Evolutionary conservation across 1,140 invertebrate species (phyloP), one percentile per base, ranked within the genome.

Genomic region (Chrysoperla carnea): DNA sequence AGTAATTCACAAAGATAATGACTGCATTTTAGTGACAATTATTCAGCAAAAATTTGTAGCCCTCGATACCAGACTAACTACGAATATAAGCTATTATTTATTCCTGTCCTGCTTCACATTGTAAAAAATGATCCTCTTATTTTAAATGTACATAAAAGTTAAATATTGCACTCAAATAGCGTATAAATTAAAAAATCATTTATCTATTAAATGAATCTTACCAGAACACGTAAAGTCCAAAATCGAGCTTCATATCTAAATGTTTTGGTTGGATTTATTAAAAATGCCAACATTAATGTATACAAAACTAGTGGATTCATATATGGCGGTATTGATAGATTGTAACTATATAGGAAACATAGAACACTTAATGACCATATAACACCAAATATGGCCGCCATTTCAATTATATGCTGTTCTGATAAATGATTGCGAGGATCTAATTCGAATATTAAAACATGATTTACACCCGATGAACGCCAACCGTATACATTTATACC

Each of bases 401-500:
- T 61, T 66, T 99, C 94, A 76, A 99, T 91, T 2, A 99, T 66
- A 64, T 98, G 86, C 55, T 97, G 93, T 56, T 97, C 92, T 0
- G 92, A 84, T 0, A 89, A 65, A 69, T 99, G 94, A 65, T 97
- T 93, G 41, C 96, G 68, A 0, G 95, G 96, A 66, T 99, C 93
- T 38, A 99, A 67, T 62, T 99, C 95, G 60, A 99, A 99, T 50
- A 99, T 99, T 0, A 99, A 72, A 0, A 99, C 95, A 62, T 99
- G 96, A 70, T 99, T 99, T 5, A 99, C 94, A 8, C 95, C 94
- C 0, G 92, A 94, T 6, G 87, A 89, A 49, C 93, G 69, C 94
- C 94, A 99, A n/a, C 92, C 92, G 62, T 97, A 96, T 12, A 89
- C 93, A 58, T 99, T 99, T 11, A 98, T 79, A 13, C 94, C 94